Conservation (phyloP, 1,140 invertebrate genomes). For the Calephelis nemesis region DNA sequence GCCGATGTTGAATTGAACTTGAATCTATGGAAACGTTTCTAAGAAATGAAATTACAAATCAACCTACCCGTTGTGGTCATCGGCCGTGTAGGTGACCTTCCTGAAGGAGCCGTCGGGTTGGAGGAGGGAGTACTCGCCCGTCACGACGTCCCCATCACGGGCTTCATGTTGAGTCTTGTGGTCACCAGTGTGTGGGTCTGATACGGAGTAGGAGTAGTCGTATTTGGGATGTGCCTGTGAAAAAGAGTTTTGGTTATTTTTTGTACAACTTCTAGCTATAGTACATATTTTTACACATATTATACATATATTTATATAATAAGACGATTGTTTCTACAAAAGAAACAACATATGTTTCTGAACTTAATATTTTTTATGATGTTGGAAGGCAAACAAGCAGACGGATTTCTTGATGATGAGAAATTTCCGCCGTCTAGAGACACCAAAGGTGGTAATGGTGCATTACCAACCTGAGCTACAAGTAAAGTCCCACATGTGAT, state of each 20-base stretch:
- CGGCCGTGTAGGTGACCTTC: conserved; percentile 87
- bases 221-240: conserved; percentile 73
- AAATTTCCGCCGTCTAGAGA: too few relatives aligned
- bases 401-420: too few relatives aligned
- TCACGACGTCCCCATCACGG: conserved; percentile 76
- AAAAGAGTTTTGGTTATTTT: conserved; percentile 4
- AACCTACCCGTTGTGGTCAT: conserved; percentile 83
- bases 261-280: background rate
- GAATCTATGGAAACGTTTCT: background rate
- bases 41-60: background rate
- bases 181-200: conserved; percentile 77
- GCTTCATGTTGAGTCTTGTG: conserved; percentile 77
- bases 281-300: too few relatives aligned
- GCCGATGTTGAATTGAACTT: too few relatives aligned
- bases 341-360: too few relatives aligned
- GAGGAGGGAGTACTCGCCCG: conserved; percentile 79
- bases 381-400: too few relatives aligned
- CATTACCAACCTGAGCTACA: too few relatives aligned
- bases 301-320: too few relatives aligned
- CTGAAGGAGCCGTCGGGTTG: conserved; percentile 85
- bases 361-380: too few relatives aligned
- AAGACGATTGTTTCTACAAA: too few relatives aligned
- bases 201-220: conserved; percentile 76
- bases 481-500: too few relatives aligned
- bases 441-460: too few relatives aligned